These are phyloP conservation scores for Triplophysa dalaica DNA, from an alignment of 2,113 vertebrate genomes.

Conservation along the genomic window DNA sequence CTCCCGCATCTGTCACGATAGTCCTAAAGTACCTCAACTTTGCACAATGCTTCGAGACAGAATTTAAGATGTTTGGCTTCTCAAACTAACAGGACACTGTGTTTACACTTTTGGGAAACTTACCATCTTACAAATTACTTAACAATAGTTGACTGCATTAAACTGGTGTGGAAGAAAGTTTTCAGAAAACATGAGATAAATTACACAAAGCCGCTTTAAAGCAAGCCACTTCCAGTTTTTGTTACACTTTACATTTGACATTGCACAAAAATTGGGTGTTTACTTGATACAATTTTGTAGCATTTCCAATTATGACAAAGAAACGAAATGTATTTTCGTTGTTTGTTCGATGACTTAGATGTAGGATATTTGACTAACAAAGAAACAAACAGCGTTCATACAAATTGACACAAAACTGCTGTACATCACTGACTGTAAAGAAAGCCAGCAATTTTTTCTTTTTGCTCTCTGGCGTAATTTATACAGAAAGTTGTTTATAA, in stretches of 20 bases:
- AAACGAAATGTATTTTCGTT: neutral
- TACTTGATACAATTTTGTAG: neutral
- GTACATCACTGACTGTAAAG: conserved; percentile 14
- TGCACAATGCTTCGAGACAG: neutral
- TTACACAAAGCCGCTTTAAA: conserved; percentile 6
- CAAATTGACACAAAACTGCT: conserved; percentile 13
- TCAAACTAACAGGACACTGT: neutral
- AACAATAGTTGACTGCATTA: neutral
- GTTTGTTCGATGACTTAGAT: neutral
- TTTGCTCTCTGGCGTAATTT: conserved; percentile 68
- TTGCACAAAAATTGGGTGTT: neutral
- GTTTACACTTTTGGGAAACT: conserved; percentile 2
- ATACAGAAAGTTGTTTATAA: conserved; percentile 73
- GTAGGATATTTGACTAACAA: conserved; percentile 23
- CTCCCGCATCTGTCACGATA: neutral
- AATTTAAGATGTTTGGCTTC: neutral
- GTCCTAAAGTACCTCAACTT: neutral
- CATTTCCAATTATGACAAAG: neutral
- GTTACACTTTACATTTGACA: neutral
- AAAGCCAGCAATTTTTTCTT: conserved; percentile 23
- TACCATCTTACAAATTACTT: neutral
- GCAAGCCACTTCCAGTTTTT: neutral
- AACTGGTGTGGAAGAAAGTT: neutral
- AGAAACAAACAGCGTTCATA: neutral
- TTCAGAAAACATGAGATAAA: neutral